phyloP scores from a whole-genome alignment of 2,797 vertebrate species.

The Rhincodon typus region DNA sequence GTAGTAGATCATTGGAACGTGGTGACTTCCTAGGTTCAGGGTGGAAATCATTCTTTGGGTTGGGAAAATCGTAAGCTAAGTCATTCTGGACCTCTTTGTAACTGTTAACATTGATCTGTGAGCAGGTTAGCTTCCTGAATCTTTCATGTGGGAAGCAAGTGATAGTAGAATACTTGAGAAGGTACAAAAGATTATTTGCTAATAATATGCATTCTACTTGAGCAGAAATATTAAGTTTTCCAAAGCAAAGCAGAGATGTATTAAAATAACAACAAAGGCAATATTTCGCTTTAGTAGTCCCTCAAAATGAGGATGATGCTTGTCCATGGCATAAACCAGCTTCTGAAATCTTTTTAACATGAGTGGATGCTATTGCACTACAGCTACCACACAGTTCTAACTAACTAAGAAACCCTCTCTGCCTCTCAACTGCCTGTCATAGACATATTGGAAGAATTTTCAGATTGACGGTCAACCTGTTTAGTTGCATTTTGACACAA shows the following conservation, averaged over 20 bases:
- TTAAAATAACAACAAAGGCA: background rate
- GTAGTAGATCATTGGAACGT: background rate
- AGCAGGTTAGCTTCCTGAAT: background rate
- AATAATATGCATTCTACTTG: background rate
- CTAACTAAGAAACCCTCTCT: too few relatives aligned
- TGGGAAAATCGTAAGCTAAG: background rate
- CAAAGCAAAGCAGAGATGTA: background rate
- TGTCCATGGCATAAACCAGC: too few relatives aligned
- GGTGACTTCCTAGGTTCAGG: background rate
- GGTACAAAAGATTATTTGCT: background rate
- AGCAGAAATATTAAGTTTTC: background rate
- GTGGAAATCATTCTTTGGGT: background rate
- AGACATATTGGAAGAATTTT: too few relatives aligned
- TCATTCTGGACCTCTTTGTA: background rate
- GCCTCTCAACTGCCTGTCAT: too few relatives aligned
- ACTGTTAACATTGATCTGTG: background rate
- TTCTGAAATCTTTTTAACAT: too few relatives aligned
- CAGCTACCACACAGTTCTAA: too few relatives aligned
- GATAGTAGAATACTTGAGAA: background rate
- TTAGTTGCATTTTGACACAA: too few relatives aligned
- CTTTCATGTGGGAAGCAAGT: background rate
- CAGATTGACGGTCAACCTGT: too few relatives aligned
- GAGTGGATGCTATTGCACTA: too few relatives aligned
- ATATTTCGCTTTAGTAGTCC: too few relatives aligned
- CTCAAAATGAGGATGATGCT: too few relatives aligned